Evolutionary conservation across 2,797 vertebrate genomes (phyloP).

Genomic region (Hyperoplus immaculatus): DNA sequence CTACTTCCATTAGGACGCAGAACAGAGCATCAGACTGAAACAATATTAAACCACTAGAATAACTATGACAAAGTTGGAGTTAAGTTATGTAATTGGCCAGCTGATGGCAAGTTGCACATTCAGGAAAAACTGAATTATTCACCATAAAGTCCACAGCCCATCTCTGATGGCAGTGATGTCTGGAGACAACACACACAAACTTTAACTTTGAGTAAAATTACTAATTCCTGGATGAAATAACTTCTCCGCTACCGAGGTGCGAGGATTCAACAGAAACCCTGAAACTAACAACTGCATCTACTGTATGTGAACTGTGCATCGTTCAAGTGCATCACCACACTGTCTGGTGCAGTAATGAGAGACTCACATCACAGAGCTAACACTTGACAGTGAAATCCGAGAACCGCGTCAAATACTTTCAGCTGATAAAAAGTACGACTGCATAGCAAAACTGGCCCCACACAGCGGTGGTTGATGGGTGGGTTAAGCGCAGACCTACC

Average conservation of each 20-base stretch:
- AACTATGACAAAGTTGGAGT: neutral
- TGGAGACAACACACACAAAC: neutral
- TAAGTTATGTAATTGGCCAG: neutral
- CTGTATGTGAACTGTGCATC: neutral
- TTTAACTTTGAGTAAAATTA: conserved; percentile 45
- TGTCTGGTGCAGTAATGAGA: conserved; percentile 34
- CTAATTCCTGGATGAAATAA: conserved; percentile 18
- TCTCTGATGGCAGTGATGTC: neutral
- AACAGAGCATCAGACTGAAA: neutral
- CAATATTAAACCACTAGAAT: neutral
- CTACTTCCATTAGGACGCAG: neutral
- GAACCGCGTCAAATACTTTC: conserved; percentile 31
- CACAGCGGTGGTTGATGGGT: neutral
- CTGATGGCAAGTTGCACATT: neutral
- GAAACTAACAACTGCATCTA: neutral
- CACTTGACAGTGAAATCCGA: conserved; percentile 30
- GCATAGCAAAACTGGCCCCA: neutral
- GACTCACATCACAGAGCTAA: conserved; percentile 7
- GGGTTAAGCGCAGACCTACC: conserved; percentile 63
- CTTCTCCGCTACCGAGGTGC: neutral
- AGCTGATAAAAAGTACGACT: conserved; percentile 35
- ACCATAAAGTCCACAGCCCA: neutral
- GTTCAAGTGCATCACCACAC: neutral
- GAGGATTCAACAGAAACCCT: neutral
- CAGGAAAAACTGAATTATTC: neutral